Percentiles rank a stretch among this genome's conserved stretches.
phyloP scores from a whole-genome alignment of 2,113 vertebrate species.

The Argyrosomus japonicus region DNA sequence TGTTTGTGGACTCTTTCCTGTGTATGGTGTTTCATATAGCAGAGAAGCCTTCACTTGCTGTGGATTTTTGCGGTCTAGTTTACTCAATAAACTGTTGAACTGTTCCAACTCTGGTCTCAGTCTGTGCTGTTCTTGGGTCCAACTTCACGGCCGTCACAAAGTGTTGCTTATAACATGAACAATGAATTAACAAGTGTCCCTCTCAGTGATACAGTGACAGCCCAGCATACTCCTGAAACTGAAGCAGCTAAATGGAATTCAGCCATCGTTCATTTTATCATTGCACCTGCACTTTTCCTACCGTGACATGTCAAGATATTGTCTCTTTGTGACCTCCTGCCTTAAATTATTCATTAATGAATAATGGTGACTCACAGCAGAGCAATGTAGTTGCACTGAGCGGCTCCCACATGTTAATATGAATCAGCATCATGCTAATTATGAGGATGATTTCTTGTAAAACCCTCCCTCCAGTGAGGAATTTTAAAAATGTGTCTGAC shows the following conservation, averaged over 20 bases:
- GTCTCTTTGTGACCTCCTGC: background rate
- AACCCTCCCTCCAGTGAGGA: background rate
- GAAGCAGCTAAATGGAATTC: background rate
- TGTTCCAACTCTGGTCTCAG: too few species aligned
- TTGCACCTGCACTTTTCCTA: background rate
- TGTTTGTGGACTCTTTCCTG: too few species aligned
- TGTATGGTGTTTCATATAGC: too few species aligned
- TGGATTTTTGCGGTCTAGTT: too few species aligned
- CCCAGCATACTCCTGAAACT: background rate
- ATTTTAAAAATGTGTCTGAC: background rate
- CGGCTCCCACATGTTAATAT: background rate
- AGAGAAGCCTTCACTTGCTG: too few species aligned
- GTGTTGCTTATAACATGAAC: too few species aligned
- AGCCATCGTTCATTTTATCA: background rate
- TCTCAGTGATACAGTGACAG: background rate
- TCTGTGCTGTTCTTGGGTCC: too few species aligned
- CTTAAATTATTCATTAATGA: background rate
- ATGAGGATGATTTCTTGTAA: slow-evolving; percentile 1
- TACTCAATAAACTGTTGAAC: too few species aligned
- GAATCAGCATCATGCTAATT: background rate
- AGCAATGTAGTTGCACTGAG: slow-evolving; percentile 17
- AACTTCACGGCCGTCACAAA: too few species aligned
- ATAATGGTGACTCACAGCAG: background rate
- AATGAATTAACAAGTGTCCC: background rate
- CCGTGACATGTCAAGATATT: background rate